These are phyloP conservation scores for Eleginops maclovinus DNA, from an alignment of 2,113 vertebrate genomes.

Conservation along the genomic window DNA sequence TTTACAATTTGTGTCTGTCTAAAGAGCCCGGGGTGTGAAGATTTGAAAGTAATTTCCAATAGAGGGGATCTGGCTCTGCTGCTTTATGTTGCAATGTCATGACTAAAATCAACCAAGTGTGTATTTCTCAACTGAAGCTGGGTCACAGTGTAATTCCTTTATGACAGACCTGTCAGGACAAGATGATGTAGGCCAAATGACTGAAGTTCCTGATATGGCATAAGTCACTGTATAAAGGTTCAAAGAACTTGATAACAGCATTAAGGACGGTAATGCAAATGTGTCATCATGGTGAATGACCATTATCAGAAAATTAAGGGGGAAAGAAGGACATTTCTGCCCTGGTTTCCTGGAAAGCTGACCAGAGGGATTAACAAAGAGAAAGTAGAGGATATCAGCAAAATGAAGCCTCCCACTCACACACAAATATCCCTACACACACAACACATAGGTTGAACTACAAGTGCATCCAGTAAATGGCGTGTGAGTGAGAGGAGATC, in stretches of 20 bases:
- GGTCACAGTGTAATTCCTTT: not conserved
- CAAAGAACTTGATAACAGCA: not conserved
- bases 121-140: not conserved
- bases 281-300: not conserved
- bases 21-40: not conserved
- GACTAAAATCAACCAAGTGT: not conserved
- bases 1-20: not conserved
- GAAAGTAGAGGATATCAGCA: constrained; percentile 9
- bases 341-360: constrained; percentile 7
- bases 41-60: not conserved
- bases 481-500: not conserved
- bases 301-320: not conserved
- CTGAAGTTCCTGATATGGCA: not conserved
- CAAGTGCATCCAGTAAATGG: too few species aligned
- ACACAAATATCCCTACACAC: not conserved
- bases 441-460: too few species aligned
- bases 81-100: not conserved
- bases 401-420: constrained; percentile 9
- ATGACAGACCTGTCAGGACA: not conserved
- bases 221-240: not conserved
- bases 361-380: constrained; percentile 8
- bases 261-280: not conserved
- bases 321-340: not conserved
- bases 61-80: constrained; percentile 3
- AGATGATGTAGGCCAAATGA: not conserved